Evolutionary conservation across 2,113 vertebrate species (phyloP).

Genomic region (Toxotes chatareus): DNA sequence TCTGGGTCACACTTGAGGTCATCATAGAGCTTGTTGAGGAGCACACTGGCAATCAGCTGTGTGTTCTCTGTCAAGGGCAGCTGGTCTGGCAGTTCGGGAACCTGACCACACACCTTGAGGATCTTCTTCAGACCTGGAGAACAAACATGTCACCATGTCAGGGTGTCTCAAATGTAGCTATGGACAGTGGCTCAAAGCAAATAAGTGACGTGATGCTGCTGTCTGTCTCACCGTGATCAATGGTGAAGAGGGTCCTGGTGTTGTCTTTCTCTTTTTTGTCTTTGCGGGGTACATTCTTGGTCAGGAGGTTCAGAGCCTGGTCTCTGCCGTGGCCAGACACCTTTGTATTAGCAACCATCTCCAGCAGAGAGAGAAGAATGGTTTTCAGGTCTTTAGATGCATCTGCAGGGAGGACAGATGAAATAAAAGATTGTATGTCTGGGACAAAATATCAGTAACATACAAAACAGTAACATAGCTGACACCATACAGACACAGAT

Average conservation of each 20-base stretch:
- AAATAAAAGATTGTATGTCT: neutral
- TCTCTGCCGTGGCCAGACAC: constrained; percentile 96
- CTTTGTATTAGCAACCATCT: constrained; percentile 92
- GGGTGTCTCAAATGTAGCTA: neutral
- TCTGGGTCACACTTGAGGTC: constrained; percentile 95
- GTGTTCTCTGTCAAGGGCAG: constrained; percentile 94
- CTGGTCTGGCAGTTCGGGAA: constrained; percentile 92
- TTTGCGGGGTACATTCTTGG: constrained; percentile 92
- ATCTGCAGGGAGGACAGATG: constrained; percentile 80
- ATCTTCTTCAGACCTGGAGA: constrained; percentile 94
- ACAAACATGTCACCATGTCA: constrained; percentile 19
- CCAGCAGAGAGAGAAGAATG: constrained; percentile 89
- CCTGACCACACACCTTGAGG: constrained; percentile 94
- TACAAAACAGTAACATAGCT: neutral
- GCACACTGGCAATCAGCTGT: constrained; percentile 93
- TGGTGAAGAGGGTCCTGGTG: constrained; percentile 89
- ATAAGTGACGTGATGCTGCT: neutral
- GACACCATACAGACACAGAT: neutral
- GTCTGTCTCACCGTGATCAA: constrained; percentile 89
- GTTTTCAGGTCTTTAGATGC: constrained; percentile 90
- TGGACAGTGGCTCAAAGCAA: neutral
- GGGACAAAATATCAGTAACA: neutral
- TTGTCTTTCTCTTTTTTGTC: constrained; percentile 87
- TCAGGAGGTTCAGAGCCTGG: constrained; percentile 93
- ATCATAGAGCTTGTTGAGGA: constrained; percentile 93